Evolutionary conservation across 2,797 vertebrate species (phyloP), one percentile per base, ranked within the genome.

Genomic region (Catostomus latipinnis): DNA sequence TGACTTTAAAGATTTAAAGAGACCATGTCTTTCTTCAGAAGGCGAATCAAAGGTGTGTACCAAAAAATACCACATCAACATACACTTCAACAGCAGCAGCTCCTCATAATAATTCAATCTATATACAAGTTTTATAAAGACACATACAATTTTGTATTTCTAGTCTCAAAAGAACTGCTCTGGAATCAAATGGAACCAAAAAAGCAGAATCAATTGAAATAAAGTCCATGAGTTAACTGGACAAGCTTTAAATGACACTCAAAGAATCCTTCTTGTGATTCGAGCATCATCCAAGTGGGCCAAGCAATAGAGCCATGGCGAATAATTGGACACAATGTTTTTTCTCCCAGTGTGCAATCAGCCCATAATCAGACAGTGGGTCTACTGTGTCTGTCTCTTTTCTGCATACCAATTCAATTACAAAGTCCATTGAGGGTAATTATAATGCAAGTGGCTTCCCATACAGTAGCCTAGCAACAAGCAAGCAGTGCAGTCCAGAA

Each of bases 391-490:
- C 79, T 7, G 48, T 45, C 66, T 71, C 52, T 71, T 16, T 61
- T 72, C 70, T 74, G 75, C 81, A 78, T 74, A 77, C 70, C 75
- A 77, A 78, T 77, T 61, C 62, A 72, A 56, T 73, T 78, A 67
- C 76, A 77, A 60, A 82, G 54, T 69, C 14, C 62, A 82, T 49
- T 66, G 81, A 78, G 18, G 63, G 50, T 46, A 58, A 72, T 92
- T 89, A 90, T 87, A 89, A 91, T 91, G 88, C 87, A 90, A 88
- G 91, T 89, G 87, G 89, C 89, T 92, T 93, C 89, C 90, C 88
- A 62, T 87, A 88, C 80, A 14, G 92, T 92, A 92, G 84, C 91
- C 88, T 91, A 92, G 92, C 92, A 94, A 93, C 92, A 89, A 78
- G 75, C 72, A 77, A 46, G 61, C 22, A 60, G 56, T 73, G 63